Base-by-base conservation (phyloP, 2,113 vertebrate genomes). In the Mugil cephalus region DNA sequence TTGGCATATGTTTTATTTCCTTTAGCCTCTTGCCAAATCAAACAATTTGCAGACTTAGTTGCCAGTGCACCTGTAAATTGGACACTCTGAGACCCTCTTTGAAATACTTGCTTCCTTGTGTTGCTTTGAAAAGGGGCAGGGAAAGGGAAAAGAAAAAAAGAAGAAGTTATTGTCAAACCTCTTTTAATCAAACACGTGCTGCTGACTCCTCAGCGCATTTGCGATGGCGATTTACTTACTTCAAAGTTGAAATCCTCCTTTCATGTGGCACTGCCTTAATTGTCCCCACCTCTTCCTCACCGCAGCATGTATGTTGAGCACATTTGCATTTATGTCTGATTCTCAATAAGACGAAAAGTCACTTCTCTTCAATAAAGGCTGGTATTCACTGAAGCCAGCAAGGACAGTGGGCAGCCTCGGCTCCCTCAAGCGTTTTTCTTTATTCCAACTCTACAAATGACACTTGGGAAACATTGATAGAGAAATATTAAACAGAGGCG, bases 401-500 rank as follows among this genome's bases (percentile, higher is more conserved):
- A 83, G 75, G 66, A 78, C 76, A 70, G 74, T 40, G 46, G 66
- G 76, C 58, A 89, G 69, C 65, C 74, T 46, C 8, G 46, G 11
- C 50, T 64, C 56, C 72, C 77, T 80, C 19, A 21, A 75, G 77
- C 62, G 3, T 67, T 77, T 71, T 66, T 62, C 70, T 82, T 80
- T 53, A 86, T 60, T 74, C 69, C 67, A 76, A 85, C 40, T 10
- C 38, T 72, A 74, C 40, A 78, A 80, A 89, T 69, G 65, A 56
- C 58, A 83, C 78, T 73, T 30, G 51, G 75, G 40, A 81, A 64
- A 77, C 50, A 24, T 67, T 72, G 73, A 82, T 77, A 74, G 66
- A 64, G 66, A 78, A 68, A 81, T 54, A 87, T 79, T 74, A 83
- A 88, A 59, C 21, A 62, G 61, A 87, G 34, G 42, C 50, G 79